Evolutionary conservation across 2,797 vertebrate genomes (phyloP), one percentile per base, ranked within the genome.

Genomic region (Enteromius trimaculatus): DNA sequence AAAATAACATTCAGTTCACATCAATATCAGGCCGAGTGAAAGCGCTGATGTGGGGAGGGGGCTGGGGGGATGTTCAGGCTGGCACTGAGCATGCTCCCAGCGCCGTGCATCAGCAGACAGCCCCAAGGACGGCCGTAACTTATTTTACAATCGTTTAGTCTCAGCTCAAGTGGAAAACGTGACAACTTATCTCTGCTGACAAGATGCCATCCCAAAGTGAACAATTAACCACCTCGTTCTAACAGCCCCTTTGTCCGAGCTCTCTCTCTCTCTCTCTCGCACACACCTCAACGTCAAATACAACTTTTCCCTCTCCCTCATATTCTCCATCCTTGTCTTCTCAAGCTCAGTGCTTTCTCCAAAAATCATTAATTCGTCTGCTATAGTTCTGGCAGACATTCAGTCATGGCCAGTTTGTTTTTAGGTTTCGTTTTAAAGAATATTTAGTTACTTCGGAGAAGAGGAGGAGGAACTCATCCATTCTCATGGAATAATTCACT

Each of bases 71-170:
- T 84, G 53, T 77, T 66, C 60, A 19, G 37, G 75, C 83, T 87
- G 82, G 82, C 95, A 94, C 92, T 92, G 93, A 92, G 95, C 91
- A 92, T 91, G 93, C 93, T 92, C 93, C 92, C 91, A 93, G 94
- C 92, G 89, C 92, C 90, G 92, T 91, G 93, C 94, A 78, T 80
- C 93, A 91, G 93, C 95, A 95, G 94, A 96, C 95, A 94, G 95
- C 96, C 97, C 95, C 96, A 97, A 98, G 98, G 97, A 98, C 96
- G 94, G 95, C 95, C 96, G 96, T 98, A 97, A 98, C 97, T 99
- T 98, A 97, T 96, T 98, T 96, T 96, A 97, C 96, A 96, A 97
- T 96, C 97, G 96, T 98, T 98, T 98, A 98, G 97, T 97, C 96
- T 97, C 96, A 97, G 96, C 96, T 98, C 96, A 96, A 97, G 96